Conservation (phyloP, 2,797 vertebrate species). For the Eurystomus glaucurus region DNA sequence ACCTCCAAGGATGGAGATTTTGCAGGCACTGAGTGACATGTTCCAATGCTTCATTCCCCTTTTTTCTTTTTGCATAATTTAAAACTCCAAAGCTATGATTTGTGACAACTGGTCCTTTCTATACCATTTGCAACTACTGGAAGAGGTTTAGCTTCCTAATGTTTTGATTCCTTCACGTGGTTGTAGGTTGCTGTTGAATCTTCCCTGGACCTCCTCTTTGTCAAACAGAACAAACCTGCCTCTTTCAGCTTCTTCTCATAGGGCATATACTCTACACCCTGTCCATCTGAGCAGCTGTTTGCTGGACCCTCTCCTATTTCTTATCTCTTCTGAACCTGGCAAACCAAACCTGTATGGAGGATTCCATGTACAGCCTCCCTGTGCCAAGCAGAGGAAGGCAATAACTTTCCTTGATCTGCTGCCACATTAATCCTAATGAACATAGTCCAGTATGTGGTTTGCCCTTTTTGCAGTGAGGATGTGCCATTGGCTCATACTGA, state of each 20-base stretch:
- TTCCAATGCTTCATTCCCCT: not conserved
- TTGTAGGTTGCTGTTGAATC: not conserved
- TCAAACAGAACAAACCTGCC: not conserved
- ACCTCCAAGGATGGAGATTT: not conserved
- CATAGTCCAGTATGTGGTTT: not conserved
- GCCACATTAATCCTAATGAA: rapidly evolving
- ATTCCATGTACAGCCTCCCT: not conserved
- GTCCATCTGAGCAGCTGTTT: not conserved
- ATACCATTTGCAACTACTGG: not conserved
- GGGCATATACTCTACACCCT: not conserved
- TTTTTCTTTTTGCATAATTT: not conserved
- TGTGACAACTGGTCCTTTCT: not conserved
- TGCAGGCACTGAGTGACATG: not conserved
- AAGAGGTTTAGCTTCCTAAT: not conserved
- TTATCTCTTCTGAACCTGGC: not conserved
- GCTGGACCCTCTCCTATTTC: not conserved
- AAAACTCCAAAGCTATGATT: not conserved
- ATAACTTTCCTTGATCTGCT: not conserved
- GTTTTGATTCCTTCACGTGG: not conserved
- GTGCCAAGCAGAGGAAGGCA: not conserved
- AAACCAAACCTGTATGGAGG: not conserved
- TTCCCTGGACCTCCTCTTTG: not conserved
- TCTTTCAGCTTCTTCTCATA: not conserved
- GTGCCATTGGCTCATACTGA: not conserved
- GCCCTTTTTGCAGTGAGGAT: not conserved